A percentile compares a stretch with the other conserved stretches of the same genome.
phyloP scores from a whole-genome alignment of 1,140 invertebrate species.

The Nasonia vitripennis region DNA sequence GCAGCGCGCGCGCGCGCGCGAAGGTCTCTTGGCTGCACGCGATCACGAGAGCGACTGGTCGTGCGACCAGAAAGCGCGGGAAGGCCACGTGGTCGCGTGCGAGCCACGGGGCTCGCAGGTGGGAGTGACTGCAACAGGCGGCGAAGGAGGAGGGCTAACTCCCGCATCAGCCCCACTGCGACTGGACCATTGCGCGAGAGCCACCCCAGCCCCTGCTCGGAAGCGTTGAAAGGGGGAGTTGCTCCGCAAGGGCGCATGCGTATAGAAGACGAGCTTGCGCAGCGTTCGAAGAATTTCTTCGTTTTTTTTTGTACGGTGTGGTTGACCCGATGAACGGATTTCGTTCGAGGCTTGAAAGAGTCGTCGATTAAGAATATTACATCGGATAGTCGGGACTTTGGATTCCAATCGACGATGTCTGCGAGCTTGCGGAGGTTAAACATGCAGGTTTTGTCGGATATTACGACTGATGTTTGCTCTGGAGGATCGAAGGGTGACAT shows the following conservation, averaged over 20 bases:
- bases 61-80: conserved; percentile 59
- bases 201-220: not conserved
- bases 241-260: not conserved
- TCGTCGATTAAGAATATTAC: too few relatives aligned
- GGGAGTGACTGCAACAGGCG: conserved; percentile 68
- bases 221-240: not conserved
- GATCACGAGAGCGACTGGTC: conserved; percentile 62
- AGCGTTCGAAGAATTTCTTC: too few relatives aligned
- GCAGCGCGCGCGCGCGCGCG: not conserved
- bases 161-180: conserved; percentile 49
- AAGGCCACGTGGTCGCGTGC: conserved; percentile 68
- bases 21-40: conserved; percentile 39
- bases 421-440: too few relatives aligned
- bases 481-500: not conserved
- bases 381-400: too few relatives aligned
- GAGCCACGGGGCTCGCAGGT: conserved; percentile 63
- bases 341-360: too few relatives aligned
- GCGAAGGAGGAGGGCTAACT: conserved; percentile 57
- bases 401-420: too few relatives aligned
- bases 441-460: too few relatives aligned
- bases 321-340: too few relatives aligned
- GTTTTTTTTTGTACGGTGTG: too few relatives aligned
- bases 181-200: conserved; percentile 27
- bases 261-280: not conserved
- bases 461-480: not conserved